Conservation (phyloP, 2,113 vertebrate species). For the Girardinichthys multiradiatus region DNA sequence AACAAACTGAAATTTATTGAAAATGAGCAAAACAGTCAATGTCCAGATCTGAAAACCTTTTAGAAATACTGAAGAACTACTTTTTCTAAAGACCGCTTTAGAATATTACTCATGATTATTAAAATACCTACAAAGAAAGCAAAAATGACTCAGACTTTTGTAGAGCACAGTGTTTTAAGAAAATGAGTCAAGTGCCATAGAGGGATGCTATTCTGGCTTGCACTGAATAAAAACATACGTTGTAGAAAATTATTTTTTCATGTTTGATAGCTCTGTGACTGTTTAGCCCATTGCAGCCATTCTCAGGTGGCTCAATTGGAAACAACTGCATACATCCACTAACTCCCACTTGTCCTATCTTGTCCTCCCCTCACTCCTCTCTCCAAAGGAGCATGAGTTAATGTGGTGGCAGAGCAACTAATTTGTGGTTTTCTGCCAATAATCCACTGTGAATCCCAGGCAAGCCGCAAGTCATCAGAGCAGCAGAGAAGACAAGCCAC, state of each 20-base stretch:
- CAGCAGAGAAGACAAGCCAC: conserved; percentile 36
- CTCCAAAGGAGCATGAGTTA: conserved; percentile 26
- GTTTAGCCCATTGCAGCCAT: neutral
- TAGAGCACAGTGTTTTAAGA: neutral
- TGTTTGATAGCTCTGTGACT: neutral
- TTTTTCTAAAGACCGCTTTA: neutral
- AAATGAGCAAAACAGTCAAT: neutral
- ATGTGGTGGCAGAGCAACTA: conserved; percentile 47
- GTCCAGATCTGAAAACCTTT: too few relatives aligned
- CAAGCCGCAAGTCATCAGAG: conserved; percentile 47
- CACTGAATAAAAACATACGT: conserved; percentile 42
- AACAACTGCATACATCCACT: neutral
- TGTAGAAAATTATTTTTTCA: neutral
- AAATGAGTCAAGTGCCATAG: neutral
- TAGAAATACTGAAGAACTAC: too few relatives aligned
- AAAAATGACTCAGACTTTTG: neutral
- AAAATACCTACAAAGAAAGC: neutral
- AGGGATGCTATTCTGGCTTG: conserved; percentile 44
- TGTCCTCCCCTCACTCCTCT: neutral
- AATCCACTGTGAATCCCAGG: conserved; percentile 57
- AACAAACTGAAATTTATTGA: neutral
- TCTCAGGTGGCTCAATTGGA: neutral
- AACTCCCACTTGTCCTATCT: conserved; percentile 1
- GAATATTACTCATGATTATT: neutral
- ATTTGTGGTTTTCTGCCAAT: conserved; percentile 67